These are phyloP conservation scores for Drosophila arawakana DNA, from an alignment of 1,140 invertebrate species.

Conservation along the genomic window DNA sequence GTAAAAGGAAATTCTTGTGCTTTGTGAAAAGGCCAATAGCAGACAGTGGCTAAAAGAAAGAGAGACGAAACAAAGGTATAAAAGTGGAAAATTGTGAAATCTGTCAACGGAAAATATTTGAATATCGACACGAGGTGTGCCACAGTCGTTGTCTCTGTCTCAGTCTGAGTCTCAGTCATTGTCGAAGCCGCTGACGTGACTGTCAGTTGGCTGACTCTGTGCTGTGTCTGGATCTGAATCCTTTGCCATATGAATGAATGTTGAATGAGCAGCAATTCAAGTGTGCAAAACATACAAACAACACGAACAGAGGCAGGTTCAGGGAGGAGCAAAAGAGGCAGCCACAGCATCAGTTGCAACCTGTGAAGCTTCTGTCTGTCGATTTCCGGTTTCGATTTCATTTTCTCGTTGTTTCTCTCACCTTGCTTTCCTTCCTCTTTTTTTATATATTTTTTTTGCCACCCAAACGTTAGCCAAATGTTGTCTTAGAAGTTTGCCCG, in stretches of 20 bases:
- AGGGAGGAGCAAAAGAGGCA: not conserved
- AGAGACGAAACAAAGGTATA: conserved; percentile 52
- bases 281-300: conserved; percentile 58
- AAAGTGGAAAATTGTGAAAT: conserved; percentile 75
- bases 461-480: conserved; percentile 19
- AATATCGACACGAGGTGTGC: conserved; percentile 54
- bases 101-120: conserved; percentile 75
- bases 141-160: not conserved
- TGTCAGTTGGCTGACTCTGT: conserved; percentile 1
- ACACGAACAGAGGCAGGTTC: not conserved
- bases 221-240: conserved; percentile 20
- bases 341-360: conserved; percentile 25
- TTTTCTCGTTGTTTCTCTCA: conserved; percentile 46
- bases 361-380: conserved; percentile 29
- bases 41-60: not conserved
- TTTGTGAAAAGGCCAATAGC: conserved; percentile 45
- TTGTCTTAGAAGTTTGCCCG: conserved; percentile 36
- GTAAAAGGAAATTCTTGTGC: conserved; percentile 52
- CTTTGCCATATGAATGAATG: conserved; percentile 63
- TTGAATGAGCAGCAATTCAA: conserved; percentile 70
- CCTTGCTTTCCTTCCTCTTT: not conserved
- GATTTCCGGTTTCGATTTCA: conserved; percentile 70
- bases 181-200: conserved; percentile 14
- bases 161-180: not conserved
- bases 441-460: not conserved